phyloP scores from a whole-genome alignment of 2,113 vertebrate genomes.

The Natator depressus region DNA sequence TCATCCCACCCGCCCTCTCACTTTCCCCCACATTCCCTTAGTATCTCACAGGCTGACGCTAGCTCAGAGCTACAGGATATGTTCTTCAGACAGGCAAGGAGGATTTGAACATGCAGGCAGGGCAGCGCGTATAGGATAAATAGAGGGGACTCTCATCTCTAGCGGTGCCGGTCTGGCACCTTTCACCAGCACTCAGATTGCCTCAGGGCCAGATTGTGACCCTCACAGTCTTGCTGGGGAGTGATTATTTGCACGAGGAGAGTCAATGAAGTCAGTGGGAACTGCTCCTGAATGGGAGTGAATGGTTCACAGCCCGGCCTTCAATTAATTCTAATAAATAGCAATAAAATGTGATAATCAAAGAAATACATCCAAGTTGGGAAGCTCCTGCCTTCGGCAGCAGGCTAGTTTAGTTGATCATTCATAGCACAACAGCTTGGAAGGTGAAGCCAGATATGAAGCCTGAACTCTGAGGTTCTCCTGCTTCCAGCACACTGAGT shows the following conservation, averaged over 20 bases:
- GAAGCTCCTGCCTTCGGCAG: constrained; percentile 15
- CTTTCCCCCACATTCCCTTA: too few species aligned
- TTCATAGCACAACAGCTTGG: neutral
- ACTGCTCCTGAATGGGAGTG: constrained; percentile 38
- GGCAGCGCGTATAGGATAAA: neutral
- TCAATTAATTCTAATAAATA: constrained; percentile 77
- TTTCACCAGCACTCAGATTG: neutral
- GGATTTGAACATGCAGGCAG: fast-evolving
- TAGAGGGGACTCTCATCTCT: neutral
- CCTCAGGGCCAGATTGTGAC: neutral
- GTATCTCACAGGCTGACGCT: neutral
- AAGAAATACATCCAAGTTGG: constrained; percentile 67
- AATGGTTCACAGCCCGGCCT: constrained; percentile 39
- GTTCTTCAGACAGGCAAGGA: neutral
- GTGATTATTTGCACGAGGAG: neutral
- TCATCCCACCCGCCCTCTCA: neutral
- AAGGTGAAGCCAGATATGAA: neutral
- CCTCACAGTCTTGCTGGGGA: neutral
- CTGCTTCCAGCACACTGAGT: neutral
- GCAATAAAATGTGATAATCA: constrained; percentile 72
- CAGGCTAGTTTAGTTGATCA: constrained; percentile 34
- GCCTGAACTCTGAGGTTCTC: neutral
- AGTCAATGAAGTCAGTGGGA: neutral
- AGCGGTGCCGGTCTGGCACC: neutral
- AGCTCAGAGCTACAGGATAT: neutral